Base-by-base conservation (phyloP, 2,888 invertebrate genomes). In the Dusona sp. region DNA sequence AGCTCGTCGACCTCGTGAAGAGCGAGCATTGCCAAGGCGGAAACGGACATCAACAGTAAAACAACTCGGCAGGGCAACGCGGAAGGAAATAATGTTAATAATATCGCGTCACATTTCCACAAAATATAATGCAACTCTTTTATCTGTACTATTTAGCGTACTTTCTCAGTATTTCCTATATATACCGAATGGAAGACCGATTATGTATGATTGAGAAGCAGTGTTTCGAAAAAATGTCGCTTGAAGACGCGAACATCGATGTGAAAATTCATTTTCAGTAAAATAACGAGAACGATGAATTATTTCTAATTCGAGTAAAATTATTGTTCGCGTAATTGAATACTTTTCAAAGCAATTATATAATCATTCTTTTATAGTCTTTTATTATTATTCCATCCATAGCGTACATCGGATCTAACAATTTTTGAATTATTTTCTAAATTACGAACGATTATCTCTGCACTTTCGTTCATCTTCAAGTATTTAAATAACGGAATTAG, bases 51-150 rank as follows among this genome's bases (percentile, higher is more conserved):
- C 51, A 45, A 22, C 75, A 65, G 70, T 29, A n/a, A 36, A 51
- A 38, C 38, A 45, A 77, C 83, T 86, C 45, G 57, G 68, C 11
- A 19, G 45, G 70, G 42, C 51, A 80, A 83, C 86, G 77, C 86
- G 86, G 83, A 85, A 85, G 79, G 82, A 83, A 80, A 86, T 54
- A 51, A 61, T 75, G 64, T 86, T 86, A 72, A 83, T 83, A 86
- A 83, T 83, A 86, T 86, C 73, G 74, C 78, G 80, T 75, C 67
- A 61, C 80, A 61, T 73, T 80, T 42, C 42, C 68, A 77, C 45
- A 16, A 72, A 65, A 72, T 48, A 79, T 65, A 78, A 65, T 68
- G 9, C 33, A 68, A 82, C 29, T 13, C 67, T 4, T 57, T 48
- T 38, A 51, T 65, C n/a, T 54, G 6, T 36, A 57, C 36, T 3